Base-by-base conservation (phyloP, 2,113 vertebrate genomes). In the Ailuropoda melanoleuca region DNA sequence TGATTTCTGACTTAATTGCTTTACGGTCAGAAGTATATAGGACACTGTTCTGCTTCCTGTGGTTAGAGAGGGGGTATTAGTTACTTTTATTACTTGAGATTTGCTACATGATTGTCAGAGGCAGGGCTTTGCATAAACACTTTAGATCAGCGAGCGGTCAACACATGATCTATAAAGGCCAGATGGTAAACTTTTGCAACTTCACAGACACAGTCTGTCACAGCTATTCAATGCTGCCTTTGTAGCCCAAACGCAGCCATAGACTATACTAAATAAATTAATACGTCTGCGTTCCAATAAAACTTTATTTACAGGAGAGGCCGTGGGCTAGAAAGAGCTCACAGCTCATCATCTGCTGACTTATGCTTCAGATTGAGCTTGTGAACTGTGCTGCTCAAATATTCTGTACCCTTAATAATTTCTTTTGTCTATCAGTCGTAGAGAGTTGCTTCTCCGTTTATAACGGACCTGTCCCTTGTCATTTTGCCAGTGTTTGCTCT, bases 271-370 rank as follows among this genome's bases (percentile, higher is more conserved):
- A 94, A 72, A 80, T 37, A 74, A 90, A 92, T 39, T 15, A 95
- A 50, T 60, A 62, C n/a, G 37, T 23, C 23, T 85, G n/a, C 88
- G 31, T 90, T 68, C 34, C 80, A 84, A 93, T 56, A 89, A 96
- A 97, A 77, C 77, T 95, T 96, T 86, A 92, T 86, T 82, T 96
- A 92, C 14, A 89, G 53, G 84, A 66, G 31, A 88, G 46, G 37
- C n/a, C 43, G 62, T 68, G 24, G 19, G 70, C 26, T 31, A 43
- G 34, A 87, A 43, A 46, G 37, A 50, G 34, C 48, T 43, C 31
- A 53, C 0, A 11, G 46, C 3, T 43, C 39, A 46, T 56, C 58
- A 43, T 91, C 88, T 88, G 7, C 43, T 19, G 31, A 72, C 23
- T 55, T 78, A 53, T 90, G 26, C 50, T 89, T 89, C 87, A 90